phyloP scores from a whole-genome alignment of 2,888 invertebrate species.

The Amblyteles armatorius region DNA sequence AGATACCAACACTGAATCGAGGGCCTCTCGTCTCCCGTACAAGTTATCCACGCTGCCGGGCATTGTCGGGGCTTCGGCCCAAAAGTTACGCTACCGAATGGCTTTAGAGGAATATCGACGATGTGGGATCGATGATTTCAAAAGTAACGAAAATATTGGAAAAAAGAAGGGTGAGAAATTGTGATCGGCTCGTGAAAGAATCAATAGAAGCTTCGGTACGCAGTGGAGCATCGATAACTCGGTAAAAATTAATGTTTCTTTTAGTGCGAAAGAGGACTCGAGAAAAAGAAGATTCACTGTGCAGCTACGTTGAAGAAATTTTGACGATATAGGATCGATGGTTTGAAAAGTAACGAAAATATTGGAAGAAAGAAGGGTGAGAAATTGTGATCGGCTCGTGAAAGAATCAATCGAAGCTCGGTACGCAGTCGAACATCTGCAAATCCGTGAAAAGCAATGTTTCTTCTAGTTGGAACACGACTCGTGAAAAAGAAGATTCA shows the following conservation, averaged over 20 bases:
- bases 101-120: conserved; percentile 54
- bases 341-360: background rate
- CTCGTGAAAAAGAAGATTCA: background rate
- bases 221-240: too few species aligned
- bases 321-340: background rate
- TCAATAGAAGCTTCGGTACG: background rate
- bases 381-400: background rate
- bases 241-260: too few species aligned
- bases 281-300: background rate
- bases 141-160: background rate
- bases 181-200: background rate
- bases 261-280: background rate
- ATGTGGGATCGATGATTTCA: background rate
- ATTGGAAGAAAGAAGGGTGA: background rate
- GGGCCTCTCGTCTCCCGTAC: conserved; percentile 25
- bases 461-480: background rate
- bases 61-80: conserved; percentile 75
- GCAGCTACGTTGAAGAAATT: conserved; percentile 23
- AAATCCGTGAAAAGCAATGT: background rate
- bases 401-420: background rate
- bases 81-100: conserved; percentile 59
- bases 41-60: conserved; percentile 73
- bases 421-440: background rate
- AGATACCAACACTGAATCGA: conserved; percentile 47
- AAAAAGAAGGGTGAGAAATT: background rate